Evolutionary conservation across 2,888 invertebrate species (phyloP), one percentile per base, ranked within the genome.

Genomic region (Amiota communis): DNA sequence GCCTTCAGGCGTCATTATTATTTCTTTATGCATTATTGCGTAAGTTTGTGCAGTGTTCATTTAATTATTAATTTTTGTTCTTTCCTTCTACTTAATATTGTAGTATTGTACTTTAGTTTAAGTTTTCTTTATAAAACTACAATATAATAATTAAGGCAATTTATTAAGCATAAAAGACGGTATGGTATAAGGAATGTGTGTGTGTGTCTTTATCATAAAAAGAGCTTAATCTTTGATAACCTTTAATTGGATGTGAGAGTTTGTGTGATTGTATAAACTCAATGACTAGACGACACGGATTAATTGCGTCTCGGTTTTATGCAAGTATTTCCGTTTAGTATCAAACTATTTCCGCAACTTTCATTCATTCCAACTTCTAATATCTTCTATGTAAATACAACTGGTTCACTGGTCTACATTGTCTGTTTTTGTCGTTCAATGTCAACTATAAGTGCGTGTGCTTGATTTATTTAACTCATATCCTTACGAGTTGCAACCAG

Each of bases 401-500:
- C 53, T 51, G 12, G 53, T 51, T 51, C 8, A 51, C 53, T 51
- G n/a, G 12, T 51, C 53, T 63, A 36, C 61, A 61, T 13, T 46
- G n/a, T 47, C 48, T 65, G 13, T 48, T 59, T 59, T 59, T 59
- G 59, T 20, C 59, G 20, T 59, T 20, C 64, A 65, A 48, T 65
- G 65, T 65, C 65, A 48, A 17, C 47, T 13, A 53, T 68, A 68
- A 68, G 51, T 68, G 67, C 67, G 67, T 68, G 67, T 51, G 23
- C 23, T 53, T 68, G 67, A 68, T 68, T 68, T 68, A 68, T 68
- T 68, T 51, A 68, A 53, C 67, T 68, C 67, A 51, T 68, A 68
- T 68, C 71, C 61, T 71, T 71, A 69, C n/a, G n/a, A 69, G 71
- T 20, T 23, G 67, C 8, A 56, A 67, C 80, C 78, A 20, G 15